phyloP scores from a whole-genome alignment of 2,113 vertebrate species.

The Seriola aureovittata region DNA sequence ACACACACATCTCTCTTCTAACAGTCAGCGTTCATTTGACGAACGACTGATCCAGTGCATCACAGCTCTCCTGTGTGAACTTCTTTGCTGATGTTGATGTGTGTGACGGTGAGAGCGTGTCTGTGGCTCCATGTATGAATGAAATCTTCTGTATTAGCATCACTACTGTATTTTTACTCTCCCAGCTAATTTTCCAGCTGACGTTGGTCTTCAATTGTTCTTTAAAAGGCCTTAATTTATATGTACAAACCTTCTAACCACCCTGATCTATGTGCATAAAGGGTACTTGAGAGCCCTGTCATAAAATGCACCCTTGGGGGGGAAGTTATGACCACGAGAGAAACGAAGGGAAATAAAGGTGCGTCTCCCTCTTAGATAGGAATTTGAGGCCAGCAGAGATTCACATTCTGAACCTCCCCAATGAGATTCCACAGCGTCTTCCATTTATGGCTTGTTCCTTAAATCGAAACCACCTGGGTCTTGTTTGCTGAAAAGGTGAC shows the following conservation, averaged over 20 bases:
- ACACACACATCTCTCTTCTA: neutral
- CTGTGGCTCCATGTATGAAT: neutral
- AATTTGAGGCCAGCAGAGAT: constrained; percentile 26
- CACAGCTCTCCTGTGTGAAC: neutral
- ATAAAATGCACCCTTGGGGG: constrained; percentile 39
- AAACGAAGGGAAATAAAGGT: constrained; percentile 29
- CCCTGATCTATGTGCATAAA: neutral
- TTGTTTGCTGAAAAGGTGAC: neutral
- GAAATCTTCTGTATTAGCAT: neutral
- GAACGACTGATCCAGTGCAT: constrained; percentile 65
- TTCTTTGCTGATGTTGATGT: neutral
- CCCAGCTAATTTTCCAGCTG: neutral
- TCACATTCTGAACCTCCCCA: constrained; percentile 16
- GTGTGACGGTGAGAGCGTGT: neutral
- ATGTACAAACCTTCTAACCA: neutral
- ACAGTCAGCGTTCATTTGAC: constrained; percentile 11
- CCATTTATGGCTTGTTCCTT: constrained; percentile 49
- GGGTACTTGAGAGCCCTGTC: neutral
- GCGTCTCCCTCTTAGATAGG: neutral
- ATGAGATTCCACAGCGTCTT: constrained; percentile 31
- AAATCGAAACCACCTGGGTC: constrained; percentile 32
- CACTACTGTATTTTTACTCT: neutral
- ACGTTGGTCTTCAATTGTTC: neutral
- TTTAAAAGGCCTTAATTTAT: constrained; percentile 1
- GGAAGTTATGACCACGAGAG: constrained; percentile 40